Evolutionary conservation across 92 coral and sea anemone genomes (phyloP).

Genomic region (Blastomussa wellsi): DNA sequence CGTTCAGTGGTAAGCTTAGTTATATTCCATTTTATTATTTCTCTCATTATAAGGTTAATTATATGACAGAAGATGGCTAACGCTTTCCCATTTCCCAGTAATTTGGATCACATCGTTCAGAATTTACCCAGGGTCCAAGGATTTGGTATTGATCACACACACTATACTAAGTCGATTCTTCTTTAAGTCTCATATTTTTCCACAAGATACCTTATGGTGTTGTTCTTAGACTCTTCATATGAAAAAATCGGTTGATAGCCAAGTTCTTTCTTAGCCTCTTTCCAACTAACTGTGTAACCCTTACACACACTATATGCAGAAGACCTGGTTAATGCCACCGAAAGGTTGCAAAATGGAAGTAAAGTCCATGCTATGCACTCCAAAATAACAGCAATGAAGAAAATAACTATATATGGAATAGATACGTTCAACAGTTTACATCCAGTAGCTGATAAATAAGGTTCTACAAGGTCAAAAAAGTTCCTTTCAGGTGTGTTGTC

Average conservation of each 20-base stretch:
- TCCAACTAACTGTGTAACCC: slow-evolving; percentile 21
- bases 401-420: slow-evolving; percentile 4
- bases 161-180: neutral
- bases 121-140: neutral
- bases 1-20: no score
- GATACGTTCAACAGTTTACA: slow-evolving; percentile 9
- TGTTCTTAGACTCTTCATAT: slow-evolving; percentile 26
- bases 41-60: no score
- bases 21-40: no score
- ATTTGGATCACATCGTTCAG: no score
- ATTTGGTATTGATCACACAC: neutral
- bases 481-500: slow-evolving; percentile 28
- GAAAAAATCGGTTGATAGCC: slow-evolving; percentile 32
- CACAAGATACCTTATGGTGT: slow-evolving; percentile 19
- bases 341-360: slow-evolving; percentile 8
- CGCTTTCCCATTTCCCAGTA: no score
- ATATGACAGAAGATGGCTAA: no score
- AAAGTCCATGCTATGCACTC: slow-evolving; percentile 28
- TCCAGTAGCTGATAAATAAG: slow-evolving; percentile 36
- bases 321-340: slow-evolving; percentile 5
- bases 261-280: slow-evolving; percentile 21
- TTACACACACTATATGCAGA: slow-evolving; percentile 2
- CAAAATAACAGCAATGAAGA: slow-evolving; percentile 23
- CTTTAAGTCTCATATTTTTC: slow-evolving; percentile 18
- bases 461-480: slow-evolving; percentile 8